Evolutionary conservation across 92 coral and sea anemone species (phyloP).

Genomic region (Phenganax marumi): DNA sequence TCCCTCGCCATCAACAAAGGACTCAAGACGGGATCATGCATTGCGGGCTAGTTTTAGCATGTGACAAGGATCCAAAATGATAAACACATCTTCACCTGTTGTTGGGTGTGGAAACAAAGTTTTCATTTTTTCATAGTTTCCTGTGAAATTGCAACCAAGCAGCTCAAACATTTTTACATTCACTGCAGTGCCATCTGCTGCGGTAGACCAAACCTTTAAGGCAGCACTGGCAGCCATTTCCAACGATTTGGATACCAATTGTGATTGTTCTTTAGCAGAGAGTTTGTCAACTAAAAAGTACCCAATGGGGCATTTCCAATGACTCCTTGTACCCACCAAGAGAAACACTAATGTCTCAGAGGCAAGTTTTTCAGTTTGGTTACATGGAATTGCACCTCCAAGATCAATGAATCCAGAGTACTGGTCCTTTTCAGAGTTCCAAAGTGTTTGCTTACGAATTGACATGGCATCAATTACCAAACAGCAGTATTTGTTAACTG

Average conservation of each 20-base stretch:
- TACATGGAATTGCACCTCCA: background rate
- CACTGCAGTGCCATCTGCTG: no score
- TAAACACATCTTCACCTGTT: background rate
- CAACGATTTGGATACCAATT: background rate
- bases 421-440: background rate
- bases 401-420: background rate
- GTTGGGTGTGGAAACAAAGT: slow-evolving; percentile 1
- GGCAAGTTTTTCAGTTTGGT: background rate
- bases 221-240: background rate
- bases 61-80: background rate
- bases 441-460: no score
- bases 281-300: background rate
- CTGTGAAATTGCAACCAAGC: background rate
- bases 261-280: background rate
- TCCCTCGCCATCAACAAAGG: slow-evolving; percentile 1
- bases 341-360: background rate
- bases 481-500: background rate
- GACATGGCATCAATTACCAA: background rate
- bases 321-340: no score
- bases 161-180: no score
- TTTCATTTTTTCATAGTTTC: background rate
- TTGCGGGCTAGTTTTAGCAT: background rate
- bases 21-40: background rate
- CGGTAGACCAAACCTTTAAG: background rate
- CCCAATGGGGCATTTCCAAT: no score